Conservation (phyloP, 2,113 vertebrate species). For the Crypturellus undulatus region DNA sequence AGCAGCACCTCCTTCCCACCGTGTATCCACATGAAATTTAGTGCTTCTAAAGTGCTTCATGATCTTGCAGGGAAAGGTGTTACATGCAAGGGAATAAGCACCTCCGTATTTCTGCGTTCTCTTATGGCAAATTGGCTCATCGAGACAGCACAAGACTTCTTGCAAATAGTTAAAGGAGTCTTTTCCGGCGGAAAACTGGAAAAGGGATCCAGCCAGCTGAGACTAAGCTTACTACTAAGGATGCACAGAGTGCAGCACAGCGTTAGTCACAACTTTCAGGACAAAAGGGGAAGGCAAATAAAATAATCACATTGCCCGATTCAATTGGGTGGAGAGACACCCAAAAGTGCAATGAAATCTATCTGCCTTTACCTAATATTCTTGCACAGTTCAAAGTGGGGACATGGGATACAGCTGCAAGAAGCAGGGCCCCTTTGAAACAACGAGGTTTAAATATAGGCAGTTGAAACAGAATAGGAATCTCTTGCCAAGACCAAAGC, state of each 20-base stretch:
- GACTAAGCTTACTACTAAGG: not conserved
- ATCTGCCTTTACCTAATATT: not conserved
- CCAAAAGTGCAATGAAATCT: conserved; percentile 7
- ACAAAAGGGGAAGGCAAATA: not conserved
- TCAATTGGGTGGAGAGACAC: not conserved
- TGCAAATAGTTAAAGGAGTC: not conserved
- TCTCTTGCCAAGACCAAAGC: conserved; percentile 54
- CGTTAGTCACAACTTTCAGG: not conserved
- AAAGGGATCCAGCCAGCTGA: not conserved
- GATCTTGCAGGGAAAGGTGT: not conserved
- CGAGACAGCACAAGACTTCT: not conserved
- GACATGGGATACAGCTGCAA: conserved; percentile 45
- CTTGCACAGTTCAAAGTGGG: conserved; percentile 2
- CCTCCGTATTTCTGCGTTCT: not conserved
- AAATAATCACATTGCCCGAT: not conserved
- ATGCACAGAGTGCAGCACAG: fast-evolving
- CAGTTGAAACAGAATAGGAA: not conserved
- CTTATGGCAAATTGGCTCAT: not conserved
- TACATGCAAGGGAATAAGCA: not conserved
- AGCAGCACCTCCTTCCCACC: not conserved
- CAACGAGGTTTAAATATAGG: conserved; percentile 57
- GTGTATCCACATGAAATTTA: not conserved
- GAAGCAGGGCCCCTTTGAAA: conserved; percentile 15
- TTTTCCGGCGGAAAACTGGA: not conserved
- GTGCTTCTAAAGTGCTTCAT: not conserved